phyloP scores from a whole-genome alignment of 2,888 invertebrate species.

The Parelbella ahira region DNA sequence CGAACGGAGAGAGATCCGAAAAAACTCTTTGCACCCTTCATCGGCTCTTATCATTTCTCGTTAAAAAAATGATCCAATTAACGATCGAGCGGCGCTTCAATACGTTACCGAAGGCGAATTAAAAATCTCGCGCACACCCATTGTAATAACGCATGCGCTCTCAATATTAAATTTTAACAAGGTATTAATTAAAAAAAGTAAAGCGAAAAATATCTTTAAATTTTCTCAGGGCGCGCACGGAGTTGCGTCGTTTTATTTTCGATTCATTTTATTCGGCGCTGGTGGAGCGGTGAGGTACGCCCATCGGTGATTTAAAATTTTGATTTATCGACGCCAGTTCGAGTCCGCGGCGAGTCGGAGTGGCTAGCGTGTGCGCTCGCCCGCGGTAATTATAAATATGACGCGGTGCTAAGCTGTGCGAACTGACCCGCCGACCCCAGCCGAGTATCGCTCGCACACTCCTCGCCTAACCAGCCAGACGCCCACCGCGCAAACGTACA shows the following conservation, averaged over 20 bases:
- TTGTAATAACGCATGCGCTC: slow-evolving; percentile 78
- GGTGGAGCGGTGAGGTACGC: slow-evolving; percentile 67
- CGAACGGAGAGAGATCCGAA: slow-evolving; percentile 39
- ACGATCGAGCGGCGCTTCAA: slow-evolving; percentile 59
- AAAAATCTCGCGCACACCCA: slow-evolving; percentile 75
- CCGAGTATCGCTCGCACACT: slow-evolving; percentile 44
- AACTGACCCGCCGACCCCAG: slow-evolving; percentile 64
- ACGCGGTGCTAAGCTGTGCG: slow-evolving; percentile 75
- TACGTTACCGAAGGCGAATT: slow-evolving; percentile 75
- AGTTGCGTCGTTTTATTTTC: slow-evolving; percentile 74
- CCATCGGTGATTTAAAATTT: slow-evolving; percentile 81
- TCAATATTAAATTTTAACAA: slow-evolving; percentile 81
- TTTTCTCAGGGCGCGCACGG: slow-evolving; percentile 74
- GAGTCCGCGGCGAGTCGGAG: slow-evolving; percentile 52
- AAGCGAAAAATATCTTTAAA: slow-evolving; percentile 78
- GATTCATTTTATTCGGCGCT: slow-evolving; percentile 79
- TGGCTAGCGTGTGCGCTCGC: slow-evolving; percentile 49
- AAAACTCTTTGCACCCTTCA: slow-evolving; percentile 58
- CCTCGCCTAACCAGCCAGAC: slow-evolving; percentile 6
- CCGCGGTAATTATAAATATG: slow-evolving; percentile 77
- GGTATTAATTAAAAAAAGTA: slow-evolving; percentile 81
- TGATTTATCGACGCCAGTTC: slow-evolving; percentile 78
- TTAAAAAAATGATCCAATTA: slow-evolving; percentile 79
- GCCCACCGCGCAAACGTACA: slow-evolving; percentile 5
- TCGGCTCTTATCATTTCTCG: slow-evolving; percentile 68